Evolutionary conservation across 2,888 invertebrate species (phyloP).

Genomic region (Scaptomyza cyrtandrae): DNA sequence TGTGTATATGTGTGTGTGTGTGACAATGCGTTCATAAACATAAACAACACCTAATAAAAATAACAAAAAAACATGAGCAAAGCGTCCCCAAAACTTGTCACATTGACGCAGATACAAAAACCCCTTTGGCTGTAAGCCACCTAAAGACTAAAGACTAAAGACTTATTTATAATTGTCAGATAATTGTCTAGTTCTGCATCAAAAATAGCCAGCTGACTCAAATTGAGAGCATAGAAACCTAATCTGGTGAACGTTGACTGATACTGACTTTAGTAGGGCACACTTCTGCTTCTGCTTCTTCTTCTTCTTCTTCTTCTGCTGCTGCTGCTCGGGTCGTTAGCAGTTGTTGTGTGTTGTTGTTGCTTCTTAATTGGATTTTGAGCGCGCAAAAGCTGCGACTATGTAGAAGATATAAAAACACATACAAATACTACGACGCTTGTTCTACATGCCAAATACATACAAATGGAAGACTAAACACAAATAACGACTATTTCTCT

Average conservation of each 20-base stretch:
- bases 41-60: slow-evolving; percentile 15
- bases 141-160: slow-evolving; percentile 6
- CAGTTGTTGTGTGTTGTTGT: slow-evolving; percentile 8
- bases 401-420: slow-evolving; percentile 23
- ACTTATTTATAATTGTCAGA: slow-evolving; percentile 65
- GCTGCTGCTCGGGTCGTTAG: slow-evolving; percentile 20
- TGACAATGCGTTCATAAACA: neutral
- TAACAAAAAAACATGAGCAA: slow-evolving; percentile 35
- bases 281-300: neutral
- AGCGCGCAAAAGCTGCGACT: slow-evolving; percentile 26
- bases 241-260: slow-evolving; percentile 18
- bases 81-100: slow-evolving; percentile 39
- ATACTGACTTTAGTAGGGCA: slow-evolving; percentile 54
- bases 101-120: slow-evolving; percentile 36
- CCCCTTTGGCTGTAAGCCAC: slow-evolving; percentile 20
- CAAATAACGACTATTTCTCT: slow-evolving; percentile 29
- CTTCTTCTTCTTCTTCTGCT: neutral
- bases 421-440: neutral
- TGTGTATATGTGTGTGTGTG: neutral
- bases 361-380: slow-evolving; percentile 53
- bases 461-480: slow-evolving; percentile 29
- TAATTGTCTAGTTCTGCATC: slow-evolving; percentile 40
- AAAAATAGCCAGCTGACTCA: slow-evolving; percentile 62
- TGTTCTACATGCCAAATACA: slow-evolving; percentile 13
- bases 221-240: slow-evolving; percentile 52